These are phyloP conservation scores for Triplophysa yarkandensis DNA, from an alignment of 2,797 vertebrate species.

Conservation along the genomic window DNA sequence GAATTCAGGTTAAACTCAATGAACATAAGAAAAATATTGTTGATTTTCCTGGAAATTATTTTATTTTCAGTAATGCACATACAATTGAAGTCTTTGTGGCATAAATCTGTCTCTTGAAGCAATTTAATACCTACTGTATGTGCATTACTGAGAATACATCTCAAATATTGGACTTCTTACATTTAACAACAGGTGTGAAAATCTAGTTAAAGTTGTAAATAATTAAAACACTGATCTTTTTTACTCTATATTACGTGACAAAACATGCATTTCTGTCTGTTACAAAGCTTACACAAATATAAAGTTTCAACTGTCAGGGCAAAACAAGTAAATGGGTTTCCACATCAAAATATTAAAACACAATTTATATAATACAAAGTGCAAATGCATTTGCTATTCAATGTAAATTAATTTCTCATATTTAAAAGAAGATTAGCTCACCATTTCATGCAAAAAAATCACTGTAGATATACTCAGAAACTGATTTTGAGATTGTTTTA, in stretches of 20 bases:
- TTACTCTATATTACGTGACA: background rate
- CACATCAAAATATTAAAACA: background rate
- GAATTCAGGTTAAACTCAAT: background rate
- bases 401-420: background rate
- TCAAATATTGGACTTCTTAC: too few species aligned
- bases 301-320: too few species aligned
- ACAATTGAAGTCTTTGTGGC: too few species aligned
- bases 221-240: background rate
- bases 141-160: background rate
- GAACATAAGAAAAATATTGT: background rate
- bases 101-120: background rate
- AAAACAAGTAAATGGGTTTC: background rate
- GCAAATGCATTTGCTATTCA: background rate
- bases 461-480: background rate
- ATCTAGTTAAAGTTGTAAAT: too few species aligned
- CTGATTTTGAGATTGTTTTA: constrained; percentile 4
- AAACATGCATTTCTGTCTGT: background rate
- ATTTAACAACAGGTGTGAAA: background rate
- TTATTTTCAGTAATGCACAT: background rate
- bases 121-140: background rate
- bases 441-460: constrained; percentile 19
- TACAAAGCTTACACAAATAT: background rate
- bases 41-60: background rate
- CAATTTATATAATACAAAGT: background rate
- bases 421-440: background rate